Conservation (phyloP, 2,888 invertebrate genomes). For the Branchinecta sandiegonensis region DNA sequence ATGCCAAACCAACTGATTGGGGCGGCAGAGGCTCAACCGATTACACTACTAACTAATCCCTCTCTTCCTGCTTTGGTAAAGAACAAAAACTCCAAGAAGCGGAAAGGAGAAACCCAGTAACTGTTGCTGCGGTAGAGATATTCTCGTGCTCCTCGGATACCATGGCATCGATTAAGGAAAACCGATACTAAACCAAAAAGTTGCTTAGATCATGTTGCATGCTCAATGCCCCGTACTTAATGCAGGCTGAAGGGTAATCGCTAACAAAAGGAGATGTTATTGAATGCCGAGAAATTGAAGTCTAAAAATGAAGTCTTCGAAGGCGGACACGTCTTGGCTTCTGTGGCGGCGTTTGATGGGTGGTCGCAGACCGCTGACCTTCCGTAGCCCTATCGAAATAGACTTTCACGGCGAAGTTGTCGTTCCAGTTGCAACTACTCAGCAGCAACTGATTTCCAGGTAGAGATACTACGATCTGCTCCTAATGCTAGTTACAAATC, state of each 20-base stretch:
- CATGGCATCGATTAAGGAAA: neutral
- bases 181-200: neutral
- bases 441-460: too few relatives aligned
- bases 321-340: conserved; percentile 3
- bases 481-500: too few relatives aligned
- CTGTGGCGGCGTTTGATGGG: neutral
- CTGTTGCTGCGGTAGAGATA: conserved; percentile 11
- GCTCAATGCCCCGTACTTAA: conserved; percentile 1
- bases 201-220: conserved; percentile 7
- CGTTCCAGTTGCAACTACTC: too few relatives aligned
- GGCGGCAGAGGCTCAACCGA: too few relatives aligned
- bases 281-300: conserved; percentile 13
- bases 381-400: too few relatives aligned
- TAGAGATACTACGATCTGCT: too few relatives aligned
- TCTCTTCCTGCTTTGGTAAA: conserved; percentile 3
- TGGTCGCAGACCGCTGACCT: neutral
- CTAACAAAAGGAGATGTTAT: conserved; percentile 14
- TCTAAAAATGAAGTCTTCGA: neutral
- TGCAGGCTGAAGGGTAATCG: conserved; percentile 10
- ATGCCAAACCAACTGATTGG: too few relatives aligned
- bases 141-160: conserved; percentile 7
- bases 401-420: too few relatives aligned
- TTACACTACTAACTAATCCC: too few relatives aligned
- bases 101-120: conserved; percentile 4
- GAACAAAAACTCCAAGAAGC: neutral